A percentile compares a stretch with the other conserved stretches of the same genome.
phyloP scores from a whole-genome alignment of 2,113 vertebrate genomes.

The Taxidea taxus region DNA sequence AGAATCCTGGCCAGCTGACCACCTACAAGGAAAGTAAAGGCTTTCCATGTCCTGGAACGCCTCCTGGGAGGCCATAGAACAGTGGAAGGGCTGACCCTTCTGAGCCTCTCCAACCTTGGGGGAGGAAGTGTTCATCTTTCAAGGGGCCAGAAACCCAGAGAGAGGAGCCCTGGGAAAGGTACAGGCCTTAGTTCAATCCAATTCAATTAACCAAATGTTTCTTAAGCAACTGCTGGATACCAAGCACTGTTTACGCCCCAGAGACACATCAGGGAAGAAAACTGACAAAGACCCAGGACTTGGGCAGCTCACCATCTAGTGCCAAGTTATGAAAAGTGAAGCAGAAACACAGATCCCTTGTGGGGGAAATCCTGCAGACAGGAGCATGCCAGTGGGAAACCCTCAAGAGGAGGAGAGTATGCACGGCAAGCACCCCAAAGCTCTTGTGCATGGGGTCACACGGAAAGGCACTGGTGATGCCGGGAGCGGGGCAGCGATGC shows the following conservation, averaged over 20 bases:
- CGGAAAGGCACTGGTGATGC: background rate
- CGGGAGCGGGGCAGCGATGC: background rate
- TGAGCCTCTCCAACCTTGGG: background rate
- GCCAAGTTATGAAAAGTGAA: background rate
- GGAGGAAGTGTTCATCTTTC: background rate
- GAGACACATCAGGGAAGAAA: background rate
- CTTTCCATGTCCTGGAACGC: background rate
- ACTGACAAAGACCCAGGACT: background rate
- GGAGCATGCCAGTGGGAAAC: background rate
- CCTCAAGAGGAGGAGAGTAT: fast-evolving
- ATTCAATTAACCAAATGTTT: background rate
- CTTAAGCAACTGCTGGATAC: background rate
- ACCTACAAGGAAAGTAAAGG: background rate
- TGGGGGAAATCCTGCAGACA: background rate
- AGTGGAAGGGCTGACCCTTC: background rate
- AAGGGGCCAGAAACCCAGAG: background rate
- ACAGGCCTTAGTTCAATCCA: background rate
- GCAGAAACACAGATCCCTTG: background rate
- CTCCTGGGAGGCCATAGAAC: too few species aligned
- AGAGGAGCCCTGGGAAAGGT: background rate
- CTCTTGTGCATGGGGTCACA: too few species aligned
- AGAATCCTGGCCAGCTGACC: background rate
- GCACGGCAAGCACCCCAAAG: background rate
- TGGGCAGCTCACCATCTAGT: background rate
- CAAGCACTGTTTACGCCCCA: background rate